Conservation (phyloP, 2,113 vertebrate genomes). For the Nansenia antarctica region DNA sequence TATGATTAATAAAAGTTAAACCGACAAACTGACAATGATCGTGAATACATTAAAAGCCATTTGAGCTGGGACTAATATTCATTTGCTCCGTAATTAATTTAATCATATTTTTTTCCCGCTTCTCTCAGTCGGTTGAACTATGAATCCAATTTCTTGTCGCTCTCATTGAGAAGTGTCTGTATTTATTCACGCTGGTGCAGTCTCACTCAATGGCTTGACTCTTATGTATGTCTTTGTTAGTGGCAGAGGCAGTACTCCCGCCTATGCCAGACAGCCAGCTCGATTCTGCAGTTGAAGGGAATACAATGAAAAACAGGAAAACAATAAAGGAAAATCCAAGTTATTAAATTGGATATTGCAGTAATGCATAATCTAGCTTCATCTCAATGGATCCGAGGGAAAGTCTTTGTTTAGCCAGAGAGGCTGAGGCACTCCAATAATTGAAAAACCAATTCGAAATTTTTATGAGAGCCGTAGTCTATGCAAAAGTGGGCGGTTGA, state of each 20-base stretch:
- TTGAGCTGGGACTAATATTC: slow-evolving; percentile 57
- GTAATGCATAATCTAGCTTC: slow-evolving; percentile 77
- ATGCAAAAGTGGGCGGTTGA: slow-evolving; percentile 64
- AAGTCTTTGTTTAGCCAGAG: slow-evolving; percentile 78
- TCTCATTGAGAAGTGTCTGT: slow-evolving; percentile 56
- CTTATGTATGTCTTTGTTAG: slow-evolving; percentile 68
- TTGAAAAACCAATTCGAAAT: slow-evolving; percentile 81
- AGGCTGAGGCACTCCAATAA: slow-evolving; percentile 69
- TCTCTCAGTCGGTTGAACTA: slow-evolving; percentile 61
- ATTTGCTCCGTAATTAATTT: slow-evolving; percentile 69
- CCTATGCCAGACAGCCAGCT: slow-evolving; percentile 44
- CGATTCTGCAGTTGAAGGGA: slow-evolving; percentile 66
- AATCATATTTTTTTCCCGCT: slow-evolving; percentile 67
- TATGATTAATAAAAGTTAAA: slow-evolving; percentile 59
- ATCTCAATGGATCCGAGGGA: slow-evolving; percentile 68
- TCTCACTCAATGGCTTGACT: slow-evolving; percentile 47
- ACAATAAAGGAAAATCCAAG: slow-evolving; percentile 76
- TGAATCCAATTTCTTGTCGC: slow-evolving; percentile 65
- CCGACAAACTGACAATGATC: slow-evolving; percentile 56
- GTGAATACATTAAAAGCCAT: slow-evolving; percentile 61
- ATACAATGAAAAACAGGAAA: slow-evolving; percentile 76
- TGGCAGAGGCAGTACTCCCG: slow-evolving; percentile 46
- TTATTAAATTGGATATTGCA: slow-evolving; percentile 80
- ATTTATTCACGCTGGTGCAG: slow-evolving; percentile 55
- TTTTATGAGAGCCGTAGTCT: slow-evolving; percentile 67